Evolutionary conservation across 2,113 vertebrate species (phyloP), one percentile per base, ranked within the genome.

Genomic region (Heterotilapia buettikoferi): DNA sequence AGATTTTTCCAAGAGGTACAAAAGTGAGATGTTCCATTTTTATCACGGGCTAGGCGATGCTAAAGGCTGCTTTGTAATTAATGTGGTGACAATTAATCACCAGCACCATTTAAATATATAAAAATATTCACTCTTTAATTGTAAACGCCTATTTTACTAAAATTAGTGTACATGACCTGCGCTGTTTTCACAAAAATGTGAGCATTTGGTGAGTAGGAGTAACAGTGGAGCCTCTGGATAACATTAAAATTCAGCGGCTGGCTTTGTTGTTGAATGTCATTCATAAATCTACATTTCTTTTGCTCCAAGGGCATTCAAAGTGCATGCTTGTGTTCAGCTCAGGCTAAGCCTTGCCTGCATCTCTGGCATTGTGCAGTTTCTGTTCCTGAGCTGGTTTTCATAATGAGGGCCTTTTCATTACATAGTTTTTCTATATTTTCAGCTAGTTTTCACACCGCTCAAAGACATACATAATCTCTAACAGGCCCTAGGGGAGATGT

Each of bases 1-100:
- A 99, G 96, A 99, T 99, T 94, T 99, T 98, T 97, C 98, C 98
- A 89, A 93, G 96, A 96, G 96, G 96, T 97, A 96, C 40, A 19
- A 38, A 14, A 66, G 45, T 92, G 76, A 89, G 63, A 50, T 29
- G 24, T 87, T 53, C 33, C 19, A 47, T 26, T 84, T 56, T 88
- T 43, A 83, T 83, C 57, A 56, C 47, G 3, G 29, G 33, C 12
- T 66, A 31, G 59, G 16, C 11, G 24, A 84, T 19, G 79, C 82
- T 84, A 57, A 83, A 83, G 57, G 50, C 80, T 83, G 40, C 26
- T 84, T 43, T 84, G 36, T 38, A 84, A 79, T 90, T 54, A 56
- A 84, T 63, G 24, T 84, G 52, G 80, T 86, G 52, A 53, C 24
- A 82, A 81, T 80, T 80, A 80, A 82, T 68, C 36, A 79, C 11